Evolutionary conservation across 2,888 invertebrate genomes (phyloP).

Genomic region (Cecidostiba fungosa): DNA sequence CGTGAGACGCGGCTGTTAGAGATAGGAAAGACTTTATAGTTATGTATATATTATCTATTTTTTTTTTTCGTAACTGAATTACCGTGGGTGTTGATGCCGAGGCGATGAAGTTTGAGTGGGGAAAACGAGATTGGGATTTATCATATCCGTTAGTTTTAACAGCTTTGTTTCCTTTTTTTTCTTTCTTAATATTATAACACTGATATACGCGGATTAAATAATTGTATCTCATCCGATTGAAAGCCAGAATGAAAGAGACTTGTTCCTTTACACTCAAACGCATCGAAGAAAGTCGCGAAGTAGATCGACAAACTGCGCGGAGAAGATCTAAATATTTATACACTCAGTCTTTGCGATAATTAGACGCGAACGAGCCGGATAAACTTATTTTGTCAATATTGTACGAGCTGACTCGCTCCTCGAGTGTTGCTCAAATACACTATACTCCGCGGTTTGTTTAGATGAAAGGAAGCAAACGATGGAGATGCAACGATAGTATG

Average conservation of each 20-base stretch:
- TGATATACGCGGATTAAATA: no score
- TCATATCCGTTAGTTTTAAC: neutral
- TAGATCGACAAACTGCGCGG: neutral
- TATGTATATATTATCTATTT: neutral
- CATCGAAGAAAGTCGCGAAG: neutral
- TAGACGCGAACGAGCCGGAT: constrained; percentile 26
- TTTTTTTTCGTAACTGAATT: neutral
- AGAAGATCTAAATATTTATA: constrained; percentile 2
- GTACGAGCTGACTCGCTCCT: constrained; percentile 15
- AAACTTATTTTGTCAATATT: constrained; percentile 23
- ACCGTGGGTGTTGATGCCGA: neutral
- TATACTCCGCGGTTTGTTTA: neutral
- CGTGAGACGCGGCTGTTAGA: neutral
- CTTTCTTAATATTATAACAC: no score
- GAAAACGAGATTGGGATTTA: neutral
- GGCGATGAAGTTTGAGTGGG: neutral
- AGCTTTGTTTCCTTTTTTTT: no score
- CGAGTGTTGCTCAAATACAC: constrained; percentile 10
- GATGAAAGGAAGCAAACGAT: neutral
- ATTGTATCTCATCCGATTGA: no score
- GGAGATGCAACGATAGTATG: neutral
- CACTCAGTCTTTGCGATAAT: neutral
- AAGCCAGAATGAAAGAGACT: neutral
- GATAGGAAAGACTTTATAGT: neutral
- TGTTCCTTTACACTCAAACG: neutral